Evolutionary conservation across 2,113 vertebrate species (phyloP), one percentile per base, ranked within the genome.

Genomic region (Dipodomys merriami): DNA sequence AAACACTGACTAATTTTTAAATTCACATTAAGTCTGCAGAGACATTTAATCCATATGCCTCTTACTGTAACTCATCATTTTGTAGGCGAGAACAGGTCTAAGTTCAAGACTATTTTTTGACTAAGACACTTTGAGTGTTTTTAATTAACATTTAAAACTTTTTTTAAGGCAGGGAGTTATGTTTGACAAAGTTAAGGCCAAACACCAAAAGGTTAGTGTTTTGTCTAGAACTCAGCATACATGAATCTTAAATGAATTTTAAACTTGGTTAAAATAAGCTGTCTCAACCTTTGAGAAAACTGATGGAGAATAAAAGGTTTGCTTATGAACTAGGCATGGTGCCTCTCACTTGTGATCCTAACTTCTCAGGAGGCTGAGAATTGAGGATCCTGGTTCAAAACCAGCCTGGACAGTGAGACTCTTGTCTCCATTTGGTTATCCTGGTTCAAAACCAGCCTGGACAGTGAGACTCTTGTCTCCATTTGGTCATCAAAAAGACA

Each of bases 201-300:
- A 96, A 97, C 96, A 97, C 97, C 95, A 95, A 97, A 97, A 97
- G 96, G 97, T 97, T 97, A 97, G 95, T 97, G 92, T 97, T 97
- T 97, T 96, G 96, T 96, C 97, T 96, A 95, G 96, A 96, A 95
- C 91, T 97, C 64, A 72, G 97, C 92, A 97, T 96, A 96, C 90
- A 97, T 97, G 96, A 97, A 97, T 96, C 71, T 95, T 89, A 97
- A 96, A 89, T 96, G 92, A 94, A 89, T 96, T 94, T 97, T 86
- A 96, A 93, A 95, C 69, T 90, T 94, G 82, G 62, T 90, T 95
- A 96, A 95, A 96, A 96, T 95, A 96, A 94, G 82, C 84, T 77
- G 57, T 72, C 82, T 93, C 27, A 46, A 30, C 73, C 86, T 91
- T 86, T 90, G 86, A 95, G 80, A 92, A 86, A 95, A 85, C 8